Evolutionary conservation across 2,888 invertebrate species (phyloP).

Genomic region (Lochmaea crataegi): DNA sequence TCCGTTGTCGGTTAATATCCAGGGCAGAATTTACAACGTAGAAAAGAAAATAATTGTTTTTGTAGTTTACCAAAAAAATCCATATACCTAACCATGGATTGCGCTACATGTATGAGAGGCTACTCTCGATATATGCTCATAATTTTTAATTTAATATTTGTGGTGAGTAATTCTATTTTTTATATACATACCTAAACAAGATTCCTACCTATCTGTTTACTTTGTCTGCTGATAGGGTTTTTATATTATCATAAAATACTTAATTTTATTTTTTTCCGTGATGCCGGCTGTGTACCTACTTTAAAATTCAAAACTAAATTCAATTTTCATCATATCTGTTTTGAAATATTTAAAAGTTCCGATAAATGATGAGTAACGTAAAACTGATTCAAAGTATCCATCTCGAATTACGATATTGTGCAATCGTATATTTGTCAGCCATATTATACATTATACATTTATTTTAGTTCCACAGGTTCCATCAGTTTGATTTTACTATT

Average conservation of each 20-base stretch:
- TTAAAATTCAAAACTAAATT: too few species aligned
- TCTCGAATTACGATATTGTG: neutral
- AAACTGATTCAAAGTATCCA: neutral
- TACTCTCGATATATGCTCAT: slow-evolving; percentile 76
- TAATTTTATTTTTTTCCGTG: too few species aligned
- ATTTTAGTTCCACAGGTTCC: neutral
- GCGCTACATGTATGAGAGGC: slow-evolving; percentile 59
- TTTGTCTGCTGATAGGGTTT: neutral
- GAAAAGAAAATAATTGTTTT: neutral
- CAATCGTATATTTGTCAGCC: neutral
- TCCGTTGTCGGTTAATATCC: neutral
- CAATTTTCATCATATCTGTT: too few species aligned
- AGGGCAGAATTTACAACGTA: neutral
- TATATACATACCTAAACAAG: neutral
- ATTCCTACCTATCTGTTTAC: neutral
- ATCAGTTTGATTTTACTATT: neutral
- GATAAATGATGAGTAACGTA: neutral
- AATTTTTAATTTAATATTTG: slow-evolving; percentile 85
- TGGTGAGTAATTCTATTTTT: slow-evolving; percentile 72
- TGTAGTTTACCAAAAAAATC: neutral
- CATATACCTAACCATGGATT: slow-evolving; percentile 48
- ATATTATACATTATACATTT: neutral
- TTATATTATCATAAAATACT: neutral
- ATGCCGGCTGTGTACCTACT: too few species aligned
- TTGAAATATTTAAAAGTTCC: too few species aligned